Evolutionary conservation across 1,140 invertebrate genomes (phyloP), one percentile per base, ranked within the genome.

Genomic region (Littorina saxatilis): DNA sequence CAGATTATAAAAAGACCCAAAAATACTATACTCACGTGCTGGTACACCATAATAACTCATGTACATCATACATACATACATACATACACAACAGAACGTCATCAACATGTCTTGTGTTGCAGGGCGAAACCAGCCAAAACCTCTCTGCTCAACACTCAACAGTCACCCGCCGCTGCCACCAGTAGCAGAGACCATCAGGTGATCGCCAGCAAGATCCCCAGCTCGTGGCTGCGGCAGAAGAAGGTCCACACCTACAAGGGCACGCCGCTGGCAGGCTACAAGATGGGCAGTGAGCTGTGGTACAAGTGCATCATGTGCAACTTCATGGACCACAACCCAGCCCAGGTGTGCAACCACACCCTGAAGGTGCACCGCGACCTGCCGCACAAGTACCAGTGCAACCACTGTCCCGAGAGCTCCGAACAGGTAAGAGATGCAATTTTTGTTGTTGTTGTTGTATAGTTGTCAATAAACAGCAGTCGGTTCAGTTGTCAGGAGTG

Each of bases 241-340:
- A 47, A 43, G 58, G 13, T 74, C 43, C 66, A 17, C 4, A 5
- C 66, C 7, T 58, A 80, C 68, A 68, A 72, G 58, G 88, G 88
- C n/a, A 77, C 85, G 52, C 85, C 86, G 29, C 82, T 89, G 27
- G 83, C 87, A 63, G 72, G 85, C 20, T 37, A 63, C 17, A 17
- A 32, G 75, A 7, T 35, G n/a, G 27, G 43, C 23, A 85, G 86
- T 81, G 85, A 84, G 43, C 87, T 85, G 66, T 85, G 84, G 35
- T 91, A 88, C 82, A 87, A 87, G 80, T 91, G 90, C 82, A 72
- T 82, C 2, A 86, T 87, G 29, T 91, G 90, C 70, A 81, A 84
- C 0, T 90, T 86, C 80, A 85, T 88, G 23, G 88, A 84, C 76
- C 80, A 68, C 20, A 90, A 89, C 79, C 85, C 85, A 5, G 84